Evolutionary conservation across 2,888 invertebrate species (phyloP), one percentile per base, ranked within the genome.

Genomic region (Leptopterna dolabrata): DNA sequence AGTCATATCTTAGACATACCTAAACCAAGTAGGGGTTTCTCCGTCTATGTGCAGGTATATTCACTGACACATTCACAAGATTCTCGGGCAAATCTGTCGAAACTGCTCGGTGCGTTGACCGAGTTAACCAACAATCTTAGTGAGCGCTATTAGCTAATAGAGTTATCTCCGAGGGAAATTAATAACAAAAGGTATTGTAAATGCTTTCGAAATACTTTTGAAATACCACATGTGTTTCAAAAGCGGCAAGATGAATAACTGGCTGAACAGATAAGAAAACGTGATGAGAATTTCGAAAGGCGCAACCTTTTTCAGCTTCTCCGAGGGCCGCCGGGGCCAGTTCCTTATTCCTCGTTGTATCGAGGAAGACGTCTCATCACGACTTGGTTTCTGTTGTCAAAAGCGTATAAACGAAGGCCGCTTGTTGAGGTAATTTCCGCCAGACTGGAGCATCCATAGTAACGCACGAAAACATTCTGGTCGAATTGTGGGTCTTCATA

Each of bases 151-250:
- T 70, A 70, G 70, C 70, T 27, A 70, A 70, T 70, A 29, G 70
- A 70, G 29, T 76, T 76, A 76, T 76, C 76, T 45, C 76, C 76
- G 41, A 36, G 30, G 76, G 41, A 76, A 76, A 76, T 76, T 76
- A 36, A 76, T 76, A 27, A 30, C 36, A 76, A 76, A 19, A 13
- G 30, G 27, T 30, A 36, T 76, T 76, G 76, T 36, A 30, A 36
- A 24, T 19, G 76, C 19, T 76, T 76, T 76, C 36, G 41, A 76
- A 76, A 36, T 14, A n/a, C 36, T 30, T 7, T 30, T 30, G 1
- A 30, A 13, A 30, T 11, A n/a, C n/a, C 13, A 7, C 29, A 14
- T 70, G 29, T 36, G 36, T 30, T 76, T 30, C 45, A 45, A 45
- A 45, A 45, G 45, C 27, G 76, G 30, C 19, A 73, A 24, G 41